Evolutionary conservation across 2,797 vertebrate genomes (phyloP), one percentile per base, ranked within the genome.

Genomic region (Chiloscyllium punctatum): DNA sequence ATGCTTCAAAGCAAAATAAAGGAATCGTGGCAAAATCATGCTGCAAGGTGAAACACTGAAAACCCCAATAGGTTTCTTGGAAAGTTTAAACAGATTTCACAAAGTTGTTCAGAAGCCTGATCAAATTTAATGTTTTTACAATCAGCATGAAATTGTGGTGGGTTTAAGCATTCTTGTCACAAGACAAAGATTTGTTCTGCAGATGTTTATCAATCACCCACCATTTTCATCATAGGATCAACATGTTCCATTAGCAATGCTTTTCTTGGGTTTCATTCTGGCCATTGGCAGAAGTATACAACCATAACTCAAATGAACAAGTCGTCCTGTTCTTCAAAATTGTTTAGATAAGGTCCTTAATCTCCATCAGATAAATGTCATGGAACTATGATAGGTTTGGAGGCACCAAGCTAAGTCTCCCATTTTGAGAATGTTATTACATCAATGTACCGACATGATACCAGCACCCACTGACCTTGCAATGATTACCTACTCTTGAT

Each of bases 1-100:
- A 92, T 92, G 90, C 90, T 69, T 92, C 62, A 92, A 92, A 92
- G 90, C 90, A 92, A 92, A 69, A 92, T 23, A 92, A 91, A 91
- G 82, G 37, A 23, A 66, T 66, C 21, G 88, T 68, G 88, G 88
- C 57, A 66, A 91, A 91, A 69, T 69, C 90, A 92, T 92, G 90
- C 90, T 69, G 90, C 66, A 92, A 66, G n/a, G 37, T 27, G 66
- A 69, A 92, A 92, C 66, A 69, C 90, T 42, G 37, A 84, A 27
- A 92, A 69, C n/a, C n/a, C 69, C 68, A 92, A 53, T 21, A 92
- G n/a, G 62, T 18, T 13, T 62, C 21, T 42, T 42, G 66, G 1
- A 68, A 92, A 37, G 42, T 84, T 92, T 92, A 68, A 92, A 92
- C 68, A 9, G 42, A 42, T 25, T 25, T 42, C 8, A 92, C 21